Evolutionary conservation across 2,113 vertebrate species (phyloP).

Genomic region (Gobio gobio): DNA sequence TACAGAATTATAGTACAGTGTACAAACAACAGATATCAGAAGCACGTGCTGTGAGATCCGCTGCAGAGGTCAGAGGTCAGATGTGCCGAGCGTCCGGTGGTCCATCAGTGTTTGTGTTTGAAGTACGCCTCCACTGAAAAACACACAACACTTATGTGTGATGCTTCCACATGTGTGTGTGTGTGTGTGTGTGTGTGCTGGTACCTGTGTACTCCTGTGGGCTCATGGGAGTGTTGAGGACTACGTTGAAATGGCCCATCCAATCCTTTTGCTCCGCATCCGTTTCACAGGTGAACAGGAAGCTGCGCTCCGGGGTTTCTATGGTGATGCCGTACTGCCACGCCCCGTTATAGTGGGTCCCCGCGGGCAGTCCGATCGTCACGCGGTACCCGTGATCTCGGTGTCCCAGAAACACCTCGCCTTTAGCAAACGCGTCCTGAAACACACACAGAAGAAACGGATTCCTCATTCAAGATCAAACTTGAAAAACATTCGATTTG

Average conservation of each 20-base stretch:
- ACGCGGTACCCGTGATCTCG: constrained; percentile 79
- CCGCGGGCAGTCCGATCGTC: constrained; percentile 72
- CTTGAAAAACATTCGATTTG: background rate
- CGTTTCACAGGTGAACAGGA: constrained; percentile 86
- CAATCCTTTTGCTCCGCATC: constrained; percentile 85
- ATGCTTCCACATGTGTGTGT: background rate
- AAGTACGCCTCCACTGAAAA: constrained; percentile 78
- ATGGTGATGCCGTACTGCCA: constrained; percentile 88
- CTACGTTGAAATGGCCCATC: constrained; percentile 77
- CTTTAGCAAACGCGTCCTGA: constrained; percentile 91
- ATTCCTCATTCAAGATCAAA: no score
- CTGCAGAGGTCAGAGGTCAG: constrained; percentile 17
- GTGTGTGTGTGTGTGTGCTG: constrained; percentile 7
- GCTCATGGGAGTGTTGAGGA: constrained; percentile 83
- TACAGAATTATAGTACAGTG: background rate
- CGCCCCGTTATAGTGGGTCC: constrained; percentile 77
- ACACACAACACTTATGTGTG: constrained; percentile 30
- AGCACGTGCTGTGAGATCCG: constrained; percentile 28
- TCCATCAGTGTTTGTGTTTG: constrained; percentile 71
- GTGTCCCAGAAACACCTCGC: constrained; percentile 87
- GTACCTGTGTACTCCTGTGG: constrained; percentile 88
- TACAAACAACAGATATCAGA: constrained; percentile 2
- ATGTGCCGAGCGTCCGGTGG: background rate
- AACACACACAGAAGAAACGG: background rate
- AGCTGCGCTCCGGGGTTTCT: constrained; percentile 84